Percentiles rank a stretch among this genome's conserved stretches.
Evolutionary conservation across 2,888 invertebrate genomes (phyloP).

Genomic region (Eupithecia abbreviata): DNA sequence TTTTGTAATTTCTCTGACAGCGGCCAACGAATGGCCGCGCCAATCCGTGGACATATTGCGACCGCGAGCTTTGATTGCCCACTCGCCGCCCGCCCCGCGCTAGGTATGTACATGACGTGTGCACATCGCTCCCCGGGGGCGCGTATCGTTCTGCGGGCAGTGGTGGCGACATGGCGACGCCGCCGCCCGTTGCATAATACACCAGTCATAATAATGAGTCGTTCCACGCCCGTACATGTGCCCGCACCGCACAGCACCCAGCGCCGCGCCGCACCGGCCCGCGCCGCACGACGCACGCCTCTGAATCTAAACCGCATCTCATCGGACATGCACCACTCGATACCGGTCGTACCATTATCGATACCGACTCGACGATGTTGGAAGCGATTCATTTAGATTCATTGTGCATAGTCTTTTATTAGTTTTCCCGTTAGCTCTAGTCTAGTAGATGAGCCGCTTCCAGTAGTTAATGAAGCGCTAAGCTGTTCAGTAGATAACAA

Average conservation of each 20-base stretch:
- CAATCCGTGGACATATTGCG: slow-evolving; percentile 16
- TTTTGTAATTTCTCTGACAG: background rate
- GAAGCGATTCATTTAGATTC: background rate
- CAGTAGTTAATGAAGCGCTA: background rate
- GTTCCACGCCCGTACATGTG: background rate
- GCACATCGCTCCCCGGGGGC: background rate
- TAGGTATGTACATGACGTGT: background rate
- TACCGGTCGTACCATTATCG: too few relatives aligned
- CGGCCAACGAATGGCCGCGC: background rate
- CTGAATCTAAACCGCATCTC: too few relatives aligned
- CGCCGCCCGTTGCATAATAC: background rate
- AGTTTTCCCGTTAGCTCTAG: background rate
- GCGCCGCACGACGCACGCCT: too few relatives aligned
- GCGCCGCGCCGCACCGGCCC: background rate
- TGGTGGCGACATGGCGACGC: background rate
- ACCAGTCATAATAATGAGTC: background rate
- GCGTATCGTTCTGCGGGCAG: background rate
- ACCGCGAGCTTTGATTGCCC: background rate
- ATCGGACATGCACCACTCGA: too few relatives aligned
- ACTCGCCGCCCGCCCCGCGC: background rate
- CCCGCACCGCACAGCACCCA: background rate
- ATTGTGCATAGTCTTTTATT: background rate
- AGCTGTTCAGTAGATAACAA: slow-evolving; percentile 1
- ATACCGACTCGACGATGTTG: too few relatives aligned
- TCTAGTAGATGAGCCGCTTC: too few relatives aligned